Evolutionary conservation across 2,113 vertebrate genomes (phyloP).

Genomic region (Sterna hirundo): DNA sequence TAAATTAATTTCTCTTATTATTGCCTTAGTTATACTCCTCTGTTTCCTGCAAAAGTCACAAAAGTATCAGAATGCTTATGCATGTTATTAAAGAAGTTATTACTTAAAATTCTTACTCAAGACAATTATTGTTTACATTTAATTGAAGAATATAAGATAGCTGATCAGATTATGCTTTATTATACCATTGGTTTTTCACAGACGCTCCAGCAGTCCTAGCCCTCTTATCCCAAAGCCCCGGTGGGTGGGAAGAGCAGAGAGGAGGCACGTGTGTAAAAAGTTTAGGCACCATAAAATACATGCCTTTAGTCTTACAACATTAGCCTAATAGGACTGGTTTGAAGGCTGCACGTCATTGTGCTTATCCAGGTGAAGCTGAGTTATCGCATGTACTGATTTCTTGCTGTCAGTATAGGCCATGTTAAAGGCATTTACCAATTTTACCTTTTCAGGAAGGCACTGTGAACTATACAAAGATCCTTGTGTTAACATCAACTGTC

Average conservation of each 20-base stretch:
- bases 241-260: not conserved
- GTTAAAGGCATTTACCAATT: not conserved
- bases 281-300: not conserved
- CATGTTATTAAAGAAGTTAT: not conserved
- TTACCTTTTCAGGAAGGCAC: conserved; percentile 80
- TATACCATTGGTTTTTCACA: not conserved
- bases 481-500: conserved; percentile 88
- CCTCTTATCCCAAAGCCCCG: not conserved
- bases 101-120: not conserved
- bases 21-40: not conserved
- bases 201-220: not conserved
- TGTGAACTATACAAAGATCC: conserved; percentile 95
- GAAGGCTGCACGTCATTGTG: not conserved
- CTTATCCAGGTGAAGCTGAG: not conserved
- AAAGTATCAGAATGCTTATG: not conserved
- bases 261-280: not conserved
- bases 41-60: not conserved
- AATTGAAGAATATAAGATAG: not conserved
- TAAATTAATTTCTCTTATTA: not conserved
- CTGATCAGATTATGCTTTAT: not conserved
- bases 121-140: not conserved
- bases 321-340: not conserved
- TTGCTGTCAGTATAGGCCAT: not conserved
- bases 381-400: not conserved
- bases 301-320: not conserved